Evolutionary conservation across 2,113 vertebrate genomes (phyloP), one percentile per base, ranked within the genome.

Genomic region (Thinocorus orbignyianus): DNA sequence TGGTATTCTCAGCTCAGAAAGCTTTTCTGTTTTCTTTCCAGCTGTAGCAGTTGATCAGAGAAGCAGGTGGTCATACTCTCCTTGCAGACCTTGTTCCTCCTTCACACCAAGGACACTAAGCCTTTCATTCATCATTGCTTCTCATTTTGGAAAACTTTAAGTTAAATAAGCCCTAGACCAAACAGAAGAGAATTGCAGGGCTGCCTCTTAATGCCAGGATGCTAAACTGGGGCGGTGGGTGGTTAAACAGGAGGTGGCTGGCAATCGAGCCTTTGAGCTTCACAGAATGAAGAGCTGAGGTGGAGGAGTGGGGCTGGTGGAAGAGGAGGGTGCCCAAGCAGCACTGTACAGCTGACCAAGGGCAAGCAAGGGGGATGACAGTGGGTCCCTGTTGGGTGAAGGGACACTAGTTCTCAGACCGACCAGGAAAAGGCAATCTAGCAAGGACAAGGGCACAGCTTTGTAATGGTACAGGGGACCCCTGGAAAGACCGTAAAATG

Each of bases 311-410:
- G 31, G 30, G 17, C 55, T 66, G 51, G 12, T 14, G 23, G 24
- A 60, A 48, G n/a, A 86, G 46, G 37, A 30, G 30, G 52, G 17
- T 57, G 37, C 60, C 24, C 2, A 2, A 33, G 66, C 44, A 80
- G 66, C 78, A 70, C 23, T 2, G 1, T 37, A 11, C 31, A 66
- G 35, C 20, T 0, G 1, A 25, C 20, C 23, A 35, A 35, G 42
- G 42, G 44, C 52, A 82, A 64, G 49, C 20, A 51, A 30, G 62
- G 39, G 39, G 18, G 22, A 10, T 51, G 33, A 35, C 68, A 70
- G 72, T 2, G 1, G 37, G 46, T 55, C 46, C 31, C 72, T 1
- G 0, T 22, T 86, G 0, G 0, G 39, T 6, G 0, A 66, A 23
- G 28, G 46, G 20, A 46, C 13, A 2, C 18, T 37, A 12, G 17